Percentiles rank a stretch among this genome's conserved stretches.
phyloP scores from a whole-genome alignment of 2,113 vertebrate species.

The Otocyon megalotis region DNA sequence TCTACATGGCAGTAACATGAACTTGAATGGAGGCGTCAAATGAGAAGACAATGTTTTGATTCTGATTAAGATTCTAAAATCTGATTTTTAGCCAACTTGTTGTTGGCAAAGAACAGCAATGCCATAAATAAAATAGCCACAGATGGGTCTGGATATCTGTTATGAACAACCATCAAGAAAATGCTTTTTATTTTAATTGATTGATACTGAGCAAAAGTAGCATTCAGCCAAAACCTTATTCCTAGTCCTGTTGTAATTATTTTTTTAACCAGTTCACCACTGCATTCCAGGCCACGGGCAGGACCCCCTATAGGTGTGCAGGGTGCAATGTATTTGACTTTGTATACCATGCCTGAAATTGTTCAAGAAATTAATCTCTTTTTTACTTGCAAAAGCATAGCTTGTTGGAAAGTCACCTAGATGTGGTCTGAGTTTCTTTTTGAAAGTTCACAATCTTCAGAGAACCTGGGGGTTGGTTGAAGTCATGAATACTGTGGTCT shows the following conservation, averaged over 20 bases:
- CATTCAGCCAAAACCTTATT: constrained; percentile 30
- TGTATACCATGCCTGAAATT: constrained; percentile 55
- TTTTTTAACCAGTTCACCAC: constrained; percentile 75
- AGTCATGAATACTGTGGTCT: constrained; percentile 7
- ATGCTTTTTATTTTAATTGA: constrained; percentile 77
- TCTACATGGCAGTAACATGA: constrained; percentile 37
- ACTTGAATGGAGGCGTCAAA: constrained; percentile 72
- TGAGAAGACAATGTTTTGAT: constrained; percentile 76
- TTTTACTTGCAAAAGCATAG: constrained; percentile 46
- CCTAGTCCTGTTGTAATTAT: constrained; percentile 31
- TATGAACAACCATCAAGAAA: constrained; percentile 73
- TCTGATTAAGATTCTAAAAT: constrained; percentile 75
- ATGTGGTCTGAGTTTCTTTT: constrained; percentile 32
- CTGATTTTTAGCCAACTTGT: constrained; percentile 77
- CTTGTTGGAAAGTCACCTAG: constrained; percentile 44
- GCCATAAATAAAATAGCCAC: constrained; percentile 81
- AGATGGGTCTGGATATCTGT: constrained; percentile 68
- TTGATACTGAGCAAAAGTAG: constrained; percentile 73
- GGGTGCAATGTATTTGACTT: constrained; percentile 47
- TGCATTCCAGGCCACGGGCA: constrained; percentile 45
- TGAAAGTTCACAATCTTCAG: constrained; percentile 37
- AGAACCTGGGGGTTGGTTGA: not conserved
- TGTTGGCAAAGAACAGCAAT: constrained; percentile 69
- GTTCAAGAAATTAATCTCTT: constrained; percentile 64
- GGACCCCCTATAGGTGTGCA: constrained; percentile 38